Evolutionary conservation across 2,113 vertebrate genomes (phyloP), one percentile per base, ranked within the genome.

Genomic region (Nerophis lumbriciformis): DNA sequence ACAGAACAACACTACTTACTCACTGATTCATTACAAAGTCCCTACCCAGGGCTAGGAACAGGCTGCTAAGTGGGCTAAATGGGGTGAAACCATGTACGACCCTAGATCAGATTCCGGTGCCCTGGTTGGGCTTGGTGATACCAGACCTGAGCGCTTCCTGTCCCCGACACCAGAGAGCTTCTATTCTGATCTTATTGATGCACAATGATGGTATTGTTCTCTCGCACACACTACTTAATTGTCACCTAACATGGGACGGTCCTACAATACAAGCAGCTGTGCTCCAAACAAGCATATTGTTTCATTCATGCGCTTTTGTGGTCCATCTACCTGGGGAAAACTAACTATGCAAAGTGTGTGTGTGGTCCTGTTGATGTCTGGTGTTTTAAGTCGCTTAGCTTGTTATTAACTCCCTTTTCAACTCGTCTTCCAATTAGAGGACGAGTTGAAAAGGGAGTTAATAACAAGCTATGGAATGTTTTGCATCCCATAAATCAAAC

Each of bases 261-360:
- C 82, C 82, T 68, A 58, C 69, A 63, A 63, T 66, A 66, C 72
- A 61, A 70, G 63, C 55, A 53, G 54, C 65, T 61, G 83, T 73
- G 82, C 16, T 80, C 76, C 66, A 80, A 73, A 61, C 80, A 56
- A 45, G 48, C 58, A 62, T 75, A 76, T 72, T 70, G 75, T 72
- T 75, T 81, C 76, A 68, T 83, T 81, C 61, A 64, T 62, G 64
- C 63, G 44, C 59, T 62, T 62, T 69, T 72, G 81, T 60, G 83
- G 80, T 68, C 50, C 73, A 83, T 80, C 83, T 78, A 84, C 80
- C 82, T 85, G 80, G 82, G 83, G 85, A 85, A 82, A 72, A 75
- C 63, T 0, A 1, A 51, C 59, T 62, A 39, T 39, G 53, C 28
- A 28, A 53, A 35, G 63, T 78, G 76, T 53, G 73, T 53, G 51